A percentile compares a stretch with the other conserved stretches of the same genome.
Evolutionary conservation across 1,140 invertebrate species (phyloP).

Genomic region (Anastrepha obliqua): DNA sequence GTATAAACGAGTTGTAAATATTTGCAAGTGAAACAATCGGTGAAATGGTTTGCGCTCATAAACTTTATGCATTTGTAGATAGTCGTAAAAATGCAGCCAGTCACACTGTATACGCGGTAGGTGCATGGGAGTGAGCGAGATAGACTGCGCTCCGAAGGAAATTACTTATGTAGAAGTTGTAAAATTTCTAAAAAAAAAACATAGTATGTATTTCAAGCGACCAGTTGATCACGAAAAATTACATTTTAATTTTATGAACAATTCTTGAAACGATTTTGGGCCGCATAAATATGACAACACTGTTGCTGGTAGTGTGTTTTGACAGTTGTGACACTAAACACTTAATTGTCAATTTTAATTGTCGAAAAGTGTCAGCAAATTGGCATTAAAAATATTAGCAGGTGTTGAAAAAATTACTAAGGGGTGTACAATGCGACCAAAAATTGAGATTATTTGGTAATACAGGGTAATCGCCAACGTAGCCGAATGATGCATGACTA

Average conservation of each 20-base stretch:
- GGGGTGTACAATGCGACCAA: no score
- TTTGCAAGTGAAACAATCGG: slow-evolving; percentile 36
- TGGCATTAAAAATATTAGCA: slow-evolving; percentile 10
- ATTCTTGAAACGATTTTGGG: slow-evolving; percentile 40
- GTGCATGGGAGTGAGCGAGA: background rate
- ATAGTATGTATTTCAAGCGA: background rate
- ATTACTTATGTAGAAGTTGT: background rate
- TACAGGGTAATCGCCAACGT: no score
- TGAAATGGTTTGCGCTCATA: slow-evolving; percentile 50
- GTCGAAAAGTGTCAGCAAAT: slow-evolving; percentile 17
- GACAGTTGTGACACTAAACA: slow-evolving; percentile 53
- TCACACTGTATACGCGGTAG: background rate
- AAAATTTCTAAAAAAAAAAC: slow-evolving; percentile 13
- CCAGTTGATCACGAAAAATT: slow-evolving; percentile 43
- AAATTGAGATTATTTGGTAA: no score
- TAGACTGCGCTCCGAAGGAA: background rate
- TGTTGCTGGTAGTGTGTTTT: slow-evolving; percentile 36
- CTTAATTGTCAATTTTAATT: slow-evolving; percentile 42
- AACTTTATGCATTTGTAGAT: slow-evolving; percentile 44
- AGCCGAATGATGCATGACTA: no score
- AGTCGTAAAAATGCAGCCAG: background rate
- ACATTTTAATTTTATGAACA: slow-evolving; percentile 52
- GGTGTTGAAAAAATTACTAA: slow-evolving; percentile 13
- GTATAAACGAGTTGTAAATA: background rate
- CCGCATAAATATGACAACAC: slow-evolving; percentile 35